phyloP scores from a whole-genome alignment of 2,113 vertebrate genomes.

The Kobus ellipsiprymnus region DNA sequence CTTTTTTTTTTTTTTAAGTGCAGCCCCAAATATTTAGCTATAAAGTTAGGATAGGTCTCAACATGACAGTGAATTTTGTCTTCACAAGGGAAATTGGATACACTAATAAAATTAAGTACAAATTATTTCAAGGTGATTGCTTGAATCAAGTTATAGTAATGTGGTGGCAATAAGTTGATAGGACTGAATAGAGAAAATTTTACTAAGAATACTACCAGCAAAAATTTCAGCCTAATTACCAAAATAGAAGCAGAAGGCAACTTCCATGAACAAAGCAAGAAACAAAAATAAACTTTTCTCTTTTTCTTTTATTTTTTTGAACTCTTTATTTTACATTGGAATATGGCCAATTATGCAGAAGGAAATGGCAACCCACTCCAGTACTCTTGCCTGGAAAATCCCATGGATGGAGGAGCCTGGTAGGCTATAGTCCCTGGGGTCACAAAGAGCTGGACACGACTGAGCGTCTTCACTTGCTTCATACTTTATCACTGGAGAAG shows the following conservation, averaged over 20 bases:
- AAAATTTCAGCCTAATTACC: not conserved
- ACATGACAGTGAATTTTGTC: not conserved
- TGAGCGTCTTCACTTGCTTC: not conserved
- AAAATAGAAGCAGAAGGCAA: not conserved
- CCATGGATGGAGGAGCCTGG: not conserved
- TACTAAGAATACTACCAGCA: not conserved
- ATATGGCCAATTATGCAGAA: not conserved
- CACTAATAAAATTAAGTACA: not conserved
- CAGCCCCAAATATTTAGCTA: not conserved
- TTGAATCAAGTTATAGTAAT: not conserved
- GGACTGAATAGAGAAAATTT: not conserved
- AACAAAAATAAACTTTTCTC: not conserved
- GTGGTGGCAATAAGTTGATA: not conserved
- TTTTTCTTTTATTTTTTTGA: not conserved
- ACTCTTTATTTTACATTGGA: not conserved
- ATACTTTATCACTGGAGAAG: not conserved
- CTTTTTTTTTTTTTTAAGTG: not conserved
- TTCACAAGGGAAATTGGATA: not conserved
- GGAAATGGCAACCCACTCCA: not conserved
- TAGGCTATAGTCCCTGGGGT: not conserved
- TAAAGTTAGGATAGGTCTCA: not conserved
- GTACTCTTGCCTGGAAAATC: not conserved
- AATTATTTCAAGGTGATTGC: not conserved
- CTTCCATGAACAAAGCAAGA: not conserved
- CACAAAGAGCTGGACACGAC: accelerated